Conservation (phyloP, 2,888 invertebrate genomes). For the Ischnura elegans region DNA sequence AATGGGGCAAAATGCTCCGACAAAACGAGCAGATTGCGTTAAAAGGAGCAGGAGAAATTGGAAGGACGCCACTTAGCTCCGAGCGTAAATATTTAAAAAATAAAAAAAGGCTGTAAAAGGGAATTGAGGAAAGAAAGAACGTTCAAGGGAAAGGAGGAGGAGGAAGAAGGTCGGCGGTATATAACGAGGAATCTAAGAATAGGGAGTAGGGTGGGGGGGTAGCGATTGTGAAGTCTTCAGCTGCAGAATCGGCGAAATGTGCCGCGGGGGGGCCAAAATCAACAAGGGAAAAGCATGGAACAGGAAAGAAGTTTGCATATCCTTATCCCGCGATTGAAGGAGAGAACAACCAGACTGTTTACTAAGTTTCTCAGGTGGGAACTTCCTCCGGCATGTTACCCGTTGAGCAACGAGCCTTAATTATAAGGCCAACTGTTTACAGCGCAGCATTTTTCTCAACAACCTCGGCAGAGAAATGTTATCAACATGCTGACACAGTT, state of each 20-base stretch:
- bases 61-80: constrained; percentile 61
- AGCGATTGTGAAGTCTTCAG: background rate
- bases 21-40: constrained; percentile 12
- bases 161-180: background rate
- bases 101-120: constrained; percentile 42
- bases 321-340: background rate
- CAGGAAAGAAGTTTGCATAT: background rate
- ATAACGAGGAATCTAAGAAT: background rate
- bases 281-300: background rate
- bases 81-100: constrained; percentile 61
- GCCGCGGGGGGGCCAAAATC: background rate
- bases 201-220: background rate
- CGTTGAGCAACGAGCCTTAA: too few relatives aligned
- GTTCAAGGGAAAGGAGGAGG: background rate
- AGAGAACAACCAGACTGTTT: background rate
- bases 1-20: constrained; percentile 10
- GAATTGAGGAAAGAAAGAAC: background rate
- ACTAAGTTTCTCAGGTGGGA: too few relatives aligned
- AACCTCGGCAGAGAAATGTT: too few relatives aligned
- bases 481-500: too few relatives aligned
- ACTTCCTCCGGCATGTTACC: too few relatives aligned
- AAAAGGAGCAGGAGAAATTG: constrained; percentile 55
- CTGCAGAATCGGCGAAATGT: background rate
- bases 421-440: too few relatives aligned
- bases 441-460: too few relatives aligned